Base-by-base conservation (phyloP, 2,113 vertebrate species). In the Cephalopholis sonnerati region DNA sequence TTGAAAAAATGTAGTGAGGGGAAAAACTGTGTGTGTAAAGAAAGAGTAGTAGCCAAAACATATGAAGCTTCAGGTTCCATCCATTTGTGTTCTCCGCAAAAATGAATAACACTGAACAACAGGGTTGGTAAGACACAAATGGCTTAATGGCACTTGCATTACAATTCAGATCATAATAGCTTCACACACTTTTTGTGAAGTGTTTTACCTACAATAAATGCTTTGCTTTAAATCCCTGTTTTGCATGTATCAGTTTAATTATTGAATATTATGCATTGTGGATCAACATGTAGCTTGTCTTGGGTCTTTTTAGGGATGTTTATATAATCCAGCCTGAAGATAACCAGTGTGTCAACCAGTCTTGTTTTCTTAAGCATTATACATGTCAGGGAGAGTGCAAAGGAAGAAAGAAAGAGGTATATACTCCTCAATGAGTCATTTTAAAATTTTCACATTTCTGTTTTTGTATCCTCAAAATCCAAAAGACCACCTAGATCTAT, bases 401-500 rank as follows among this genome's bases (percentile, higher is more conserved):
- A 75, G 41, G 51, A 55, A 72, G 61, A 79, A 18, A 67, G 25
- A n/a, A 39, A 74, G 16, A 20, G 41, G 4, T 25, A 3, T 25
- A 63, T 24, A 64, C 41, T 68, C 27, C 36, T 76, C 22, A 66
- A 29, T 72, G 51, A 64, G 22, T 81, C 11, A 50, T 59, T 71
- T 58, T 70, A 20, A 67, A 61, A 61, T 44, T 25, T 61, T 44
- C 55, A 61, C 22, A 68, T 48, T 18, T 27, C 51, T 58, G 25
- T 72, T 62, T 73, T 41, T 65, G n/a, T 69, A 57, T 41, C 39
- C 20, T 59, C 25, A 46, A 75, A 74, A 82, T 61, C 44, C 17
- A 66, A 75, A 46, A n/a, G 22, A 68, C 29, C 50, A 16, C 24
- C 11, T 18, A 75, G 59, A 76, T 67, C 58, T 69, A 79, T 76